Base-by-base conservation (phyloP, 2,888 invertebrate species). In the Seira ritae region DNA sequence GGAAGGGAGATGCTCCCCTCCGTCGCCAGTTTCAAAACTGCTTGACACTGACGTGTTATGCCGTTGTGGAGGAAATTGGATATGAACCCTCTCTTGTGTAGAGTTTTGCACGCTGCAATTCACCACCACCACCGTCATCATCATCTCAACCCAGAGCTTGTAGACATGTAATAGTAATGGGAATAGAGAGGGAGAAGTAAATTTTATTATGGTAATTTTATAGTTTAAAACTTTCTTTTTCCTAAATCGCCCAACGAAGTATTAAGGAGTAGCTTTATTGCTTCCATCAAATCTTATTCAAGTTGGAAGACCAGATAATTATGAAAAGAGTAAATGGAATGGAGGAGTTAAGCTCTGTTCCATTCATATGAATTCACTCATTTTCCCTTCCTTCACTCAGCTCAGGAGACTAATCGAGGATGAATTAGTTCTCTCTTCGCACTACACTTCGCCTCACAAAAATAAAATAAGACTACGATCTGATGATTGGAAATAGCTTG, bases 391-490 rank as follows among this genome's bases (percentile, higher is more conserved):
- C n/a, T n/a, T n/a, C n/a, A n/a, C 62, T 19, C 22, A 2, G 22
- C 62, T 62, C 62, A 19, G 37, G 66, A 67, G 80, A 74, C 80
- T 80, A 80, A 80, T 80, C 80, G 80, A 80, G 68, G 74, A 74
- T 80, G 74, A 68, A 80, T 80, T 74, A 80, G 74, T 74, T 74
- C 6, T 12, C 24, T 60, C 31, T 12, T 46, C 31, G 31, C 31
- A 31, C 31, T 31, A 8, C 31, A 31, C 31, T 31, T 4, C 31
- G 8, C 69, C 8, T 6, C 31, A 1, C 67, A 8, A 23, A 67
- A 10, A 2, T 67, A n/a, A 50, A 20, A 19, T 10, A 62, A 62
- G 22, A 4, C 60, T 60, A n/a, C 19, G 19, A 50, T 75, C 70
- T 65, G 71, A 78, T 37, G 68, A 79, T 79, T 79, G 80, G 73